phyloP scores from a whole-genome alignment of 2,113 vertebrate genomes.

The Actenoides hombroni region DNA sequence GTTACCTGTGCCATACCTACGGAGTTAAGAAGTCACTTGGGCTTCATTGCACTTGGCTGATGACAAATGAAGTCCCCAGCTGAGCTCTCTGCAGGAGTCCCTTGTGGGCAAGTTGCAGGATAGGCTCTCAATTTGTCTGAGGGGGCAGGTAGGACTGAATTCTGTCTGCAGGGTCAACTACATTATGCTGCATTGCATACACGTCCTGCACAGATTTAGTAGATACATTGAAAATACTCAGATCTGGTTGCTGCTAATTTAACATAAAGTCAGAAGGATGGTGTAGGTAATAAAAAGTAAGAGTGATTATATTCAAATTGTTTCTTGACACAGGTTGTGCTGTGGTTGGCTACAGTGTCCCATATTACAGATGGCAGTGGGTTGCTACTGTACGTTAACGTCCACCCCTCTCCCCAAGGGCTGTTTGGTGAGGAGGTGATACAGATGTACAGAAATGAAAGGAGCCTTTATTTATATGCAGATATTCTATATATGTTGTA shows the following conservation, averaged over 20 bases:
- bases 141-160: neutral
- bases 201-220: neutral
- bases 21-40: neutral
- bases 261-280: neutral
- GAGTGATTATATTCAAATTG: neutral
- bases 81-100: neutral
- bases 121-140: neutral
- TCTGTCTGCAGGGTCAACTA: neutral
- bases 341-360: neutral
- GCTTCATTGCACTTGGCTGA: neutral
- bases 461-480: neutral
- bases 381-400: neutral
- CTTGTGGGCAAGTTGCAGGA: fast-evolving
- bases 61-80: neutral
- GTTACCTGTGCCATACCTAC: neutral
- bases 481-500: neutral
- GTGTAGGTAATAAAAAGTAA: neutral
- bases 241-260: neutral
- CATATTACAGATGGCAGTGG: neutral
- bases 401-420: neutral
- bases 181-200: fast-evolving
- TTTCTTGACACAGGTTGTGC: neutral
- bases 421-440: neutral
- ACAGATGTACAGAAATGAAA: neutral
- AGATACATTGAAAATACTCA: neutral